phyloP scores from a whole-genome alignment of 2,113 vertebrate species.

The Osmerus mordax region DNA sequence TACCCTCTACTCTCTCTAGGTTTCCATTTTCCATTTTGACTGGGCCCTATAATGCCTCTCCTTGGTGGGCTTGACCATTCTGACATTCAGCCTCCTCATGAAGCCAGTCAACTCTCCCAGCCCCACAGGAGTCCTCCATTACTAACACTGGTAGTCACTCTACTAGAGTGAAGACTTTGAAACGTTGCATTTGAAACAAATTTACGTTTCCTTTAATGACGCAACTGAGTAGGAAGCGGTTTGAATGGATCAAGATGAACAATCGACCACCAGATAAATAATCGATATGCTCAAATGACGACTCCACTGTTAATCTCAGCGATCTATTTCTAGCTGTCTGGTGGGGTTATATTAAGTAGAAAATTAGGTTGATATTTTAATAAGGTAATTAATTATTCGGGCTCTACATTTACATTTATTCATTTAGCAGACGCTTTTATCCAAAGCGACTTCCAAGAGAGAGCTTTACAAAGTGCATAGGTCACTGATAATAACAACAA shows the following conservation, averaged over 20 bases:
- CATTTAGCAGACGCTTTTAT: too few relatives aligned
- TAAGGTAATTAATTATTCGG: too few relatives aligned
- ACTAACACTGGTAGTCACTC: not conserved
- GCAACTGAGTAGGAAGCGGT: not conserved
- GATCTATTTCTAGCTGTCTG: not conserved
- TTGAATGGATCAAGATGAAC: not conserved
- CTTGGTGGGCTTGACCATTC: conserved; percentile 2
- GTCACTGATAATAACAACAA: too few relatives aligned
- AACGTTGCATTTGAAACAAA: not conserved
- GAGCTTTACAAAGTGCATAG: too few relatives aligned
- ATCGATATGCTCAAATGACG: not conserved
- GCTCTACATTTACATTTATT: too few relatives aligned
- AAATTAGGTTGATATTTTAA: too few relatives aligned
- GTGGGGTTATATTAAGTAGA: not conserved
- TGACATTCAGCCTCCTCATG: conserved; percentile 7
- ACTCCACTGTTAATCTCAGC: not conserved
- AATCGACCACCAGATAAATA: not conserved
- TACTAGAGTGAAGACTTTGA: not conserved
- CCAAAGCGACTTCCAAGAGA: too few relatives aligned
- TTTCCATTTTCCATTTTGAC: too few relatives aligned
- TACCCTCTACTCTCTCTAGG: not conserved
- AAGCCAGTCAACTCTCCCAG: not conserved
- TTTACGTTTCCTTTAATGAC: not conserved
- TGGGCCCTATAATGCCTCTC: not conserved
- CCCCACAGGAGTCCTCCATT: not conserved